Conservation (phyloP, 2,113 vertebrate species). For the Stigmatopora argus region DNA sequence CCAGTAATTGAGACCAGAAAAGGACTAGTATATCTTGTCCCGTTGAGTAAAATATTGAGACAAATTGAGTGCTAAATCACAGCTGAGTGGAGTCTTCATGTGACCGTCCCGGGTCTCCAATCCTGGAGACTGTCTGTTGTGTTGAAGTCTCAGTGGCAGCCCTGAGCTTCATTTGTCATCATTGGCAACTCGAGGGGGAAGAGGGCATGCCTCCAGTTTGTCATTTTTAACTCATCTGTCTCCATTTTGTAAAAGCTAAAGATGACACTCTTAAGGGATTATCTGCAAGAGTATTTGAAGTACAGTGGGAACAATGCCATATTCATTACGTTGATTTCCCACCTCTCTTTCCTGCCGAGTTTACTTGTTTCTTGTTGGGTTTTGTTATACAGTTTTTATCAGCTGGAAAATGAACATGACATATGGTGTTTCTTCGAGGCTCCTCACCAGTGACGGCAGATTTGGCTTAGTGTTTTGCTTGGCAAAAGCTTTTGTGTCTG, state of each 20-base stretch:
- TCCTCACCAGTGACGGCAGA: slow-evolving; percentile 4
- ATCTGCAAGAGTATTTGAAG: slow-evolving; percentile 25
- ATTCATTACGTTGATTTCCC: slow-evolving; percentile 13
- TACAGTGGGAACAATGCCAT: slow-evolving; percentile 24
- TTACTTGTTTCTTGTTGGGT: slow-evolving; percentile 10
- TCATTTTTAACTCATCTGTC: slow-evolving; percentile 52
- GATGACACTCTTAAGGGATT: slow-evolving; percentile 19
- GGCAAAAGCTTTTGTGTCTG: slow-evolving; percentile 7
- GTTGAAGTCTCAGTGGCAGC: slow-evolving; percentile 45
- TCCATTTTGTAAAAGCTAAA: slow-evolving; percentile 36
- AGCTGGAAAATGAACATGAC: slow-evolving; percentile 9
- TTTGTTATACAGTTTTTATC: slow-evolving; percentile 15
- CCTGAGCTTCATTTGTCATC: slow-evolving; percentile 54
- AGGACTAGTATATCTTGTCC: slow-evolving; percentile 51
- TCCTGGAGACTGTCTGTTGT: slow-evolving; percentile 51
- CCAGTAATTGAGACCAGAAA: slow-evolving; percentile 49
- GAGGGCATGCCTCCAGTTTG: slow-evolving; percentile 47
- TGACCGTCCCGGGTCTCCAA: slow-evolving; percentile 45
- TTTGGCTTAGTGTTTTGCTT: slow-evolving; percentile 6
- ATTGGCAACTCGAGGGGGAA: slow-evolving; percentile 30
- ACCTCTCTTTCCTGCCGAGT: slow-evolving; percentile 2
- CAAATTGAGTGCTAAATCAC: slow-evolving; percentile 63
- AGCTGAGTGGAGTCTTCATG: slow-evolving; percentile 43
- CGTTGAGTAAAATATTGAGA: slow-evolving; percentile 61
- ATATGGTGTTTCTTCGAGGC: slow-evolving; percentile 3